A percentile compares a stretch with the other conserved stretches of the same genome.
phyloP scores from a whole-genome alignment of 23 tunicate species.

The Oikopleura dioica region DNA sequence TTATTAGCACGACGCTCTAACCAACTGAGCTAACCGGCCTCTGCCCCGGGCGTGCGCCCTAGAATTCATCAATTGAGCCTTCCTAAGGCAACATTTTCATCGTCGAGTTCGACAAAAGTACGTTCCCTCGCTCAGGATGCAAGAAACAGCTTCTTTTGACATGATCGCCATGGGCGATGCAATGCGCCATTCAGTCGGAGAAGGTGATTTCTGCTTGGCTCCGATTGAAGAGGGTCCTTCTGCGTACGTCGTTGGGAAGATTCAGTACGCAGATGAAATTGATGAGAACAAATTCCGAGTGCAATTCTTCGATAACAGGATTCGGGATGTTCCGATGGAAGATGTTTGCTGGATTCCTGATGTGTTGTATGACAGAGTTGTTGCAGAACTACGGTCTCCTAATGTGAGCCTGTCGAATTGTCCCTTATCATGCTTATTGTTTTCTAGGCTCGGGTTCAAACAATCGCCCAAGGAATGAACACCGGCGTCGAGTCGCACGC shows the following conservation, averaged over 20 bases:
- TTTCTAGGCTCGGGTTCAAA: too few relatives aligned
- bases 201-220: conserved; percentile 1
- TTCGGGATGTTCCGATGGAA: conserved; percentile 41
- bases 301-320: conserved; percentile 71
- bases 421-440: too few relatives aligned
- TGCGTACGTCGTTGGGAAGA: background rate
- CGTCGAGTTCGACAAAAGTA: conserved; percentile 67
- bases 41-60: too few relatives aligned
- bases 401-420: too few relatives aligned
- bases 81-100: conserved; percentile 20
- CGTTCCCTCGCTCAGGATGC: conserved; percentile 63
- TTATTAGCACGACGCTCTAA: too few relatives aligned
- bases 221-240: background rate
- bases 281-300: conserved; percentile 45
- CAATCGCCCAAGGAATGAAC: background rate
- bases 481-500: background rate
- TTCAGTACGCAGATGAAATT: conserved; percentile 25
- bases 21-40: too few relatives aligned
- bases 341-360: conserved; percentile 71
- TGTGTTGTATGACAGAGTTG: conserved; percentile 60
- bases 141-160: conserved; percentile 66
- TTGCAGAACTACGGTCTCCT: conserved; percentile 32
- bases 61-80: too few relatives aligned
- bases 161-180: conserved; percentile 80
- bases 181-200: conserved; percentile 34